Percentiles rank a stretch among this genome's conserved stretches.
These are phyloP conservation scores for Hyperoplus lanceolatus DNA, from an alignment of 2,797 vertebrate species.

Conservation along the genomic window DNA sequence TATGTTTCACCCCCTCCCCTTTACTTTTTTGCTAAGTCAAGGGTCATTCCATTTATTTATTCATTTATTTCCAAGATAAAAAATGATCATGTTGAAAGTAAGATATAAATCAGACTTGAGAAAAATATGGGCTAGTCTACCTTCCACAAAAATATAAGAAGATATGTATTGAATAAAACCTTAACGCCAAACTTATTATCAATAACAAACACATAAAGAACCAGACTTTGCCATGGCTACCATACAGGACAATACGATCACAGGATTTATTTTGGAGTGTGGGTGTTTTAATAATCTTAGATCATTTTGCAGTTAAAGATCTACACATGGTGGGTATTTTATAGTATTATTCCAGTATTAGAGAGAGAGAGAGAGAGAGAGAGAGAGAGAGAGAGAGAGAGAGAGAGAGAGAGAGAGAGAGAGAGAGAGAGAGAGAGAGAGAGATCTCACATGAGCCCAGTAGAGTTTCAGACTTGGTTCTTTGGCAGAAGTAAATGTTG, in stretches of 20 bases:
- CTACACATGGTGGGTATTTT: background rate
- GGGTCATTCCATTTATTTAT: background rate
- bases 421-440: background rate
- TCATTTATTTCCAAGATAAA: background rate
- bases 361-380: background rate
- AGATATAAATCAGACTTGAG: background rate
- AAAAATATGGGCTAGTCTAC: background rate
- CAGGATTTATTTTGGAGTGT: background rate
- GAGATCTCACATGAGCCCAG: conserved; percentile 26
- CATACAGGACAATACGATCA: too few species aligned
- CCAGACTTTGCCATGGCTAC: too few species aligned
- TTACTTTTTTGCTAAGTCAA: background rate
- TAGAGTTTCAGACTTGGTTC: conserved; percentile 26
- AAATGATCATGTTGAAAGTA: background rate
- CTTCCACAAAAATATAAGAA: background rate
- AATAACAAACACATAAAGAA: too few species aligned
- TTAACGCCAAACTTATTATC: too few species aligned
- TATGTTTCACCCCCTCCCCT: background rate
- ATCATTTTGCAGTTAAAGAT: background rate
- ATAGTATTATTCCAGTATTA: background rate
- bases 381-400: background rate
- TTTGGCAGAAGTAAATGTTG: conserved; percentile 23
- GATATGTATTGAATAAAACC: background rate
- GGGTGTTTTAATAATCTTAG: background rate
- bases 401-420: conserved; percentile 17